Base-by-base conservation (phyloP, 2,113 vertebrate genomes). In the Microtus richardsoni region DNA sequence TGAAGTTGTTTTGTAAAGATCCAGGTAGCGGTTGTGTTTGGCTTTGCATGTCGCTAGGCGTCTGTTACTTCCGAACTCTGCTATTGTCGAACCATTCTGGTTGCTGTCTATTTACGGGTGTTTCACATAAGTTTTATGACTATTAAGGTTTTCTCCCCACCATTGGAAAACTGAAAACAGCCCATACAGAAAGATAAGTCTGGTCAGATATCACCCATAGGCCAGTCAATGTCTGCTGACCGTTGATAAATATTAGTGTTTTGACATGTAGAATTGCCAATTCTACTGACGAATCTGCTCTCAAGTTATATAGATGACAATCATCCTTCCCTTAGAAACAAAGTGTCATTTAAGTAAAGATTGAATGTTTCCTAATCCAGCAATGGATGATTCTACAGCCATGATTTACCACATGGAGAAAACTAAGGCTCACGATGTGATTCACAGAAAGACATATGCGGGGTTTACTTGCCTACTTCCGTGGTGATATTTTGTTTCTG, bases 71-170 rank as follows among this genome's bases (percentile, higher is more conserved):
- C 47, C 9, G 10, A 47, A 83, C 24, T 91, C 33, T 39, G 44
- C 28, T 21, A 0, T 64, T n/a, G 5, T 49, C 52, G 36, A 44
- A 8, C 26, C 22, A 73, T 78, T 83, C 6, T 83, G 58, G 14
- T n/a, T 24, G 21, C 30, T 80, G 49, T 62, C 49, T 58, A 30
- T 79, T 88, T 85, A 74, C 8, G 6, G 19, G 26, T 24, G 13
- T 79, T 95, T 95, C 21, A n/a, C 19, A 13, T 89, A 64, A 44
- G 52, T 92, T 89, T 88, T 30, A 26, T 60, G 36, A 91, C 84
- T 92, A 79, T 28, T 83, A 41, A 10, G 10, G 4, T 60, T 84
- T 74, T 39, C 44, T 33, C 82, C 39, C 14, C 86, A 66, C 12
- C 52, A 60, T 21, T 75, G 24, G 60, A 79, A 83, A 73, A 9